Percentiles rank a stretch among this genome's conserved stretches.
These are phyloP conservation scores for Phasianus colchicus DNA, from an alignment of 2,113 vertebrate species.

Conservation along the genomic window DNA sequence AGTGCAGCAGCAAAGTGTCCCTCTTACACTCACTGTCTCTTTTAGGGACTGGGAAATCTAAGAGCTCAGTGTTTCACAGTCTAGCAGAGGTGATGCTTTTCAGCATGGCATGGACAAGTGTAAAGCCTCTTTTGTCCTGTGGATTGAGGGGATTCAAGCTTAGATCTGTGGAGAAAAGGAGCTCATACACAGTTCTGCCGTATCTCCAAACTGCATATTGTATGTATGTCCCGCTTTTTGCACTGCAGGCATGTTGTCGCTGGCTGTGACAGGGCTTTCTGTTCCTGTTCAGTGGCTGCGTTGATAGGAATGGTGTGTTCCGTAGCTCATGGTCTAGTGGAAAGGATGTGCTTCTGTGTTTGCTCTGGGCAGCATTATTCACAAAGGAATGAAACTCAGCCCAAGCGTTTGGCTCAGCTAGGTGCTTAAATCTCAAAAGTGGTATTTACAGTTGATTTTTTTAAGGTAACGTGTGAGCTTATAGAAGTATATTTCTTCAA, in stretches of 20 bases:
- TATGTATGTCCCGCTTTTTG: neutral
- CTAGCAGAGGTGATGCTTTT: neutral
- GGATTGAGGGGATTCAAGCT: neutral
- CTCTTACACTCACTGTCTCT: neutral
- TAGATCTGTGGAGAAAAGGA: neutral
- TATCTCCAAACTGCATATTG: neutral
- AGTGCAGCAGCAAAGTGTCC: neutral
- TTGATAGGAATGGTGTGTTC: fast-evolving
- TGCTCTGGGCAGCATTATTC: neutral
- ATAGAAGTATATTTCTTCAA: neutral
- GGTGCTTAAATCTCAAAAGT: neutral
- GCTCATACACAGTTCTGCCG: neutral
- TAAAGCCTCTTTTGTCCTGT: neutral
- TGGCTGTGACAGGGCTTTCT: neutral
- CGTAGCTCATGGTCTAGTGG: fast-evolving
- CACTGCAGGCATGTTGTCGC: neutral
- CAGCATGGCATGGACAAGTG: neutral
- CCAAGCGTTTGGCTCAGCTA: neutral
- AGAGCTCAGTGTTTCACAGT: neutral
- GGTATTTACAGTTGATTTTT: neutral
- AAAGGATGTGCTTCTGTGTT: neutral
- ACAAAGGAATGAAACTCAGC: neutral
- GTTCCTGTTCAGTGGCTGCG: neutral
- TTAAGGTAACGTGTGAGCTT: neutral
- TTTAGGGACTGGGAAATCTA: neutral